Conservation (phyloP, 23 tunicate species). For the Botrylloides violaceus region DNA sequence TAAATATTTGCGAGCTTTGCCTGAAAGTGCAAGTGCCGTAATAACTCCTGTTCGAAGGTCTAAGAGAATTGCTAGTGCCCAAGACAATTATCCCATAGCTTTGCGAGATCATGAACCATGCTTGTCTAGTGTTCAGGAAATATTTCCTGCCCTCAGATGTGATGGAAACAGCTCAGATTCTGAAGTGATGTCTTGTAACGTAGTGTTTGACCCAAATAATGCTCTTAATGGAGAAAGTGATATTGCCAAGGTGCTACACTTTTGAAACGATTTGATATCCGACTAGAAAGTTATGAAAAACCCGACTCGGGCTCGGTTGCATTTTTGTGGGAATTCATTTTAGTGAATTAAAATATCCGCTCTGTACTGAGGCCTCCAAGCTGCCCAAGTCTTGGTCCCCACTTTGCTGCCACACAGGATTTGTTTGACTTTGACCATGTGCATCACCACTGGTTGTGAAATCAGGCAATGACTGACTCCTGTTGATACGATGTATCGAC, state of each 20-base stretch:
- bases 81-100: conserved; percentile 30
- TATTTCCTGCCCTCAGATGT: conserved; percentile 21
- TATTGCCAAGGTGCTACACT: conserved; percentile 26
- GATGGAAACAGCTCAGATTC: background rate
- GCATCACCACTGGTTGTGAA: too few relatives aligned
- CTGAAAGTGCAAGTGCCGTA: conserved; percentile 28
- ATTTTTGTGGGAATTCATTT: too few relatives aligned
- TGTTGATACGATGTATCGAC: too few relatives aligned
- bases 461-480: too few relatives aligned
- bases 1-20: conserved; percentile 22
- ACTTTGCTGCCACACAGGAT: too few relatives aligned
- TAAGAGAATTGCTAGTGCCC: conserved; percentile 24
- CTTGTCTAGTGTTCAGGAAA: conserved; percentile 20
- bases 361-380: too few relatives aligned
- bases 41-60: conserved; percentile 54
- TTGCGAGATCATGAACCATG: conserved; percentile 38
- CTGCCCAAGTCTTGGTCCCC: too few relatives aligned
- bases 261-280: conserved; percentile 7
- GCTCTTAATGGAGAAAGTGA: conserved; percentile 36
- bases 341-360: too few relatives aligned
- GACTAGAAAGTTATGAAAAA: too few relatives aligned
- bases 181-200: conserved; percentile 7
- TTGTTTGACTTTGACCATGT: too few relatives aligned
- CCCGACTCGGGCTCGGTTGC: too few relatives aligned
- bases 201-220: conserved; percentile 39